Evolutionary conservation across 1,140 invertebrate genomes (phyloP), one percentile per base, ranked within the genome.

Genomic region (Conopomorpha cramerella): DNA sequence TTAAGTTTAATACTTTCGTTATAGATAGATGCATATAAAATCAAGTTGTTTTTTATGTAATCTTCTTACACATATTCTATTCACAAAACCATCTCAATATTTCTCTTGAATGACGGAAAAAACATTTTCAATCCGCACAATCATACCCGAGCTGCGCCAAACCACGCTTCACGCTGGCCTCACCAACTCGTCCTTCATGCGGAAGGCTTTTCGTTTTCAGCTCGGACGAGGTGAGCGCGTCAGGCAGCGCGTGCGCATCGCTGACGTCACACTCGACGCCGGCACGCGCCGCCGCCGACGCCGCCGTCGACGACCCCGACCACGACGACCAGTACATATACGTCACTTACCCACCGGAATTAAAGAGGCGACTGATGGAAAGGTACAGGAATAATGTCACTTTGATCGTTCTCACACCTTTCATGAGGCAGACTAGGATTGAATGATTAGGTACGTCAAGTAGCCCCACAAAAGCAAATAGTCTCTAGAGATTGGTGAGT

Each of bases 271-370:
- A 83, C 25, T 82, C 82, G 14, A 83, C 82, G 14, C 81, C 81
- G 2, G 70, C 80, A 11, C 80, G 82, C 46, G 62, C 66, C 40
- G 58, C 81, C 49, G 56, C 61, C 0, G 63, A 71, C 35, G 54
- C 64, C 39, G 46, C 59, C 36, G 73, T 67, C 13, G 73, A 77
- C 39, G 58, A 76, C 51, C 35, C 61, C 38, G 52, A 81, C 54
- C 63, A 82, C 64, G 80, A 81, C 65, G 71, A 90, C 68, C 88
- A 91, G 61, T 92, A 91, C 66, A 91, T 92, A 45, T 92, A 91
- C 66, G 90, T 91, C 39, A 88, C 88, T 30, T 92, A 92, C 78
- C 90, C 90, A 33, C 88, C 90, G 8, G 90, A 91, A 68, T 78
- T 92, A 19, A 91, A 91, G 65, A 82, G 89, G 47, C 80, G 88